These are phyloP conservation scores for Dynastes hyllus DNA, from an alignment of 2,888 invertebrate genomes.

Conservation along the genomic window DNA sequence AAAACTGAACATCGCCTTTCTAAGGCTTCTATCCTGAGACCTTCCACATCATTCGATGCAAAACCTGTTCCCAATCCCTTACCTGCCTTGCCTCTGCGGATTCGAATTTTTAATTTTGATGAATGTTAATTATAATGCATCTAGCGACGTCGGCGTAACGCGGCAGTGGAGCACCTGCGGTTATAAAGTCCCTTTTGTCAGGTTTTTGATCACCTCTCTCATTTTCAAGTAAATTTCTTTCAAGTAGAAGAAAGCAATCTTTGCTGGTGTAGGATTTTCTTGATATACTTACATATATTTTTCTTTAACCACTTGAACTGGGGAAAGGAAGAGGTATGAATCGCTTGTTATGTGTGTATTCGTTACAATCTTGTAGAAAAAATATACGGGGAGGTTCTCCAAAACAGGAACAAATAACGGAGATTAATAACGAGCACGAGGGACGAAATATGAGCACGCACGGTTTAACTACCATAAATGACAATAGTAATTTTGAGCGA, in stretches of 20 bases:
- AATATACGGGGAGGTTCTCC: no score
- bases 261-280: no score
- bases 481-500: no score
- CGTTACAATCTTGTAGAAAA: no score
- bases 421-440: no score
- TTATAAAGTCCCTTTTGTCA: not conserved
- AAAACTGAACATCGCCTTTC: not conserved
- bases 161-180: not conserved
- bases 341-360: no score
- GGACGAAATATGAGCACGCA: no score
- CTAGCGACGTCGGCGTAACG: not conserved
- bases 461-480: no score
- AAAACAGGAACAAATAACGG: no score
- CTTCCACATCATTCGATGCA: not conserved
- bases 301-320: no score
- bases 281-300: no score
- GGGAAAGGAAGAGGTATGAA: no score
- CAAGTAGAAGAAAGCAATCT: not conserved
- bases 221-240: not conserved
- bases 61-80: not conserved
- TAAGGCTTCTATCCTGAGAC: not conserved
- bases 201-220: not conserved
- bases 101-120: conserved; percentile 17
- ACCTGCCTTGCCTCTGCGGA: not conserved
- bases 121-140: conserved; percentile 19